A percentile compares a stretch with the other conserved stretches of the same genome.
These are phyloP conservation scores for Lacerta bilineata DNA, from an alignment of 2,797 vertebrate species.

Conservation along the genomic window DNA sequence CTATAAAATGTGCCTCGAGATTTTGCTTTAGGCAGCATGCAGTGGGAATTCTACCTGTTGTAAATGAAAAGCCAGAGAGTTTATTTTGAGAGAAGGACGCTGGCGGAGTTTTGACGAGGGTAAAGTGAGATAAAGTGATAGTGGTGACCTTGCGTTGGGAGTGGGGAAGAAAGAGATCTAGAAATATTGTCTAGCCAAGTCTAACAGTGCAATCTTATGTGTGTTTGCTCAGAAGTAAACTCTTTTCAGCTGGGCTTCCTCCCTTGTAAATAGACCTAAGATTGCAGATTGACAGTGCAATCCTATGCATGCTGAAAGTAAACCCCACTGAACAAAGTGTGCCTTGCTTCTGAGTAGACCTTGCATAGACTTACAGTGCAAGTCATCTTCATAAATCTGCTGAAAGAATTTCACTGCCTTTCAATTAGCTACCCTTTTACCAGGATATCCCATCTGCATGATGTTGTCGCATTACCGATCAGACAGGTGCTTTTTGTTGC, in stretches of 20 bases:
- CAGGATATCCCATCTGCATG: too few species aligned
- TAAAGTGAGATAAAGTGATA: neutral
- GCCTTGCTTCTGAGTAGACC: too few species aligned
- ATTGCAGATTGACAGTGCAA: neutral
- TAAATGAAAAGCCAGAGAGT: neutral
- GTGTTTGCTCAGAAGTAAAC: constrained; percentile 3
- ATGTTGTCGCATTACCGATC: too few species aligned
- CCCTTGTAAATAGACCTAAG: neutral
- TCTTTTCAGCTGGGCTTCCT: neutral
- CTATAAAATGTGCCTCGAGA: neutral
- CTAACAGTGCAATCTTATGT: neutral
- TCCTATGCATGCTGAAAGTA: neutral
- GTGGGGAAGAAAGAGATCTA: too few species aligned
- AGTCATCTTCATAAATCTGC: too few species aligned
- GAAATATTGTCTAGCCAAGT: neutral
- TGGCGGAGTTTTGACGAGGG: neutral
- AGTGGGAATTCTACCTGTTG: neutral
- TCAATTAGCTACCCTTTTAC: too few species aligned
- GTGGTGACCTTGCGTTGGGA: neutral
- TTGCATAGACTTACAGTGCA: too few species aligned
- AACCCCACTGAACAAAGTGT: too few species aligned
- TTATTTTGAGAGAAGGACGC: neutral
- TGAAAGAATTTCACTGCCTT: too few species aligned
- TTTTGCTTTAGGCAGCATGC: neutral
- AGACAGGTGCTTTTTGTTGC: too few species aligned